These are phyloP conservation scores for Lasioglossum figueresi DNA, from an alignment of 2,888 invertebrate genomes.

Conservation along the genomic window DNA sequence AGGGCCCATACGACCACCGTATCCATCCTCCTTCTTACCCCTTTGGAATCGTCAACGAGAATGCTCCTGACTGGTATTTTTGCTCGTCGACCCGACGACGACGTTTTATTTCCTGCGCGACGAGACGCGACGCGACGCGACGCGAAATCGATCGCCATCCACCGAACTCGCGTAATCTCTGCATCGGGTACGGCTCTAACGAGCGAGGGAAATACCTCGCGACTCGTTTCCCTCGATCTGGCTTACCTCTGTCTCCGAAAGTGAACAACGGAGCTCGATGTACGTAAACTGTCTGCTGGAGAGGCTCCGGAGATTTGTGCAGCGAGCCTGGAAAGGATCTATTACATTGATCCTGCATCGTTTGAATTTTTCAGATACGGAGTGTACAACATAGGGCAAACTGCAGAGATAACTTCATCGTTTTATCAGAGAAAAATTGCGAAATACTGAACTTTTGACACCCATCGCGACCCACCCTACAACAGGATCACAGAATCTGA, in stretches of 20 bases:
- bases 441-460: background rate
- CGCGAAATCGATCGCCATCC: background rate
- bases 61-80: background rate
- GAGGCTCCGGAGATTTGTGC: background rate
- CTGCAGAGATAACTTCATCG: background rate
- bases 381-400: background rate
- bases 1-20: slow-evolving; percentile 28
- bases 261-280: background rate
- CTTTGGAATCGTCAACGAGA: background rate
- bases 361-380: background rate
- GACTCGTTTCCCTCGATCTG: background rate
- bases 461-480: background rate
- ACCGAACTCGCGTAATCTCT: background rate
- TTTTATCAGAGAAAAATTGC: background rate
- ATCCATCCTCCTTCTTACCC: background rate
- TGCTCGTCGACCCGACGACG: background rate
- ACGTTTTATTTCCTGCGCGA: background rate
- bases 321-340: background rate
- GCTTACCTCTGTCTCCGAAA: background rate
- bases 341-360: background rate
- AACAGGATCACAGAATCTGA: background rate
- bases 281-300: background rate
- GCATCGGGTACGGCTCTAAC: background rate
- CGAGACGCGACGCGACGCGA: background rate
- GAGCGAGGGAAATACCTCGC: background rate